These are phyloP conservation scores for Amphipoea oculea DNA, from an alignment of 2,888 invertebrate species.

Conservation along the genomic window DNA sequence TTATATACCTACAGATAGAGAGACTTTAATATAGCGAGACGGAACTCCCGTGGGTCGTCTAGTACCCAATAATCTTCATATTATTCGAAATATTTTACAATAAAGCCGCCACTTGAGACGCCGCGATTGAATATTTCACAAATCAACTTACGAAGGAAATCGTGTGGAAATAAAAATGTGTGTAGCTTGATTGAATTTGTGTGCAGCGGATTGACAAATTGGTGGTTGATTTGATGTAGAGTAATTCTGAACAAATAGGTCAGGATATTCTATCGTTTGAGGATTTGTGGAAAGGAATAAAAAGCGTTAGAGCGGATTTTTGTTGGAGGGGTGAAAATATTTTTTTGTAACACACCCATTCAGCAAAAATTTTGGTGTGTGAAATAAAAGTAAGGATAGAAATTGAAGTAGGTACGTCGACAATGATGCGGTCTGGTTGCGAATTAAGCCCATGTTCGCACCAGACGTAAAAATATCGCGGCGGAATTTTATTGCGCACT, in stretches of 20 bases:
- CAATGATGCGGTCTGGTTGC: too few species aligned
- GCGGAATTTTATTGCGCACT: too few species aligned
- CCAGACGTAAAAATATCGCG: too few species aligned
- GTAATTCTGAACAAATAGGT: conserved; percentile 68
- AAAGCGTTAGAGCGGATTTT: conserved; percentile 36
- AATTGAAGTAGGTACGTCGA: neutral
- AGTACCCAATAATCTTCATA: conserved; percentile 53
- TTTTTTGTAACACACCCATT: conserved; percentile 11
- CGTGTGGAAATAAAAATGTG: conserved; percentile 68
- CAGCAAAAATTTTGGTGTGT: neutral
- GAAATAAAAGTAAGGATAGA: neutral
- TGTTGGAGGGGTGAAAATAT: neutral
- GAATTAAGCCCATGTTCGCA: neutral
- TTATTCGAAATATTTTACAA: conserved; percentile 65
- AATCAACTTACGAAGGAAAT: conserved; percentile 66
- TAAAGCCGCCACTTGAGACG: conserved; percentile 61
- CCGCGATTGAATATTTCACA: conserved; percentile 58
- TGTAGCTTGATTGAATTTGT: conserved; percentile 69
- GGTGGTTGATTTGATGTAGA: conserved; percentile 68
- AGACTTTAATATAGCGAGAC: conserved; percentile 39
- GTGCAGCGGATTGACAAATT: conserved; percentile 67
- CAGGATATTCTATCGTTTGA: conserved; percentile 55
- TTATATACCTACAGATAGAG: neutral
- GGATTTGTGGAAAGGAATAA: conserved; percentile 34
- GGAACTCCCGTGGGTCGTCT: conserved; percentile 25